These are phyloP conservation scores for Tyrophagus putrescentiae DNA, from an alignment of 1,140 invertebrate species.

Conservation along the genomic window DNA sequence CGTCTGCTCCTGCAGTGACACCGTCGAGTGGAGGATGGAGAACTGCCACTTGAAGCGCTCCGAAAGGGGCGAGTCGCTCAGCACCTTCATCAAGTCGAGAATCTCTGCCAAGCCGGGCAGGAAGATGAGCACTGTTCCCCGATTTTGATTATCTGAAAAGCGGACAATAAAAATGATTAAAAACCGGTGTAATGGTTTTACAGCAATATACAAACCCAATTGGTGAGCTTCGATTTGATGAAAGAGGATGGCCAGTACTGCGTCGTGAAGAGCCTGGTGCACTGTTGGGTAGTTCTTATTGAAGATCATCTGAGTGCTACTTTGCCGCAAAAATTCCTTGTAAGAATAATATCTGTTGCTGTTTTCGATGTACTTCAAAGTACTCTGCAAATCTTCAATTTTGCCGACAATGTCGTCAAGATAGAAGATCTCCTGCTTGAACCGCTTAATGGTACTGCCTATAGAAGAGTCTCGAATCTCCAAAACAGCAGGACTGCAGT, in stretches of 20 bases:
- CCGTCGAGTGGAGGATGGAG: constrained; percentile 51
- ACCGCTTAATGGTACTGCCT: background rate
- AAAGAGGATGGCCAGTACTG: background rate
- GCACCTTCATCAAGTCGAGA: constrained; percentile 26
- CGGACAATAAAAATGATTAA: background rate
- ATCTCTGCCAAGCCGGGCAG: constrained; percentile 46
- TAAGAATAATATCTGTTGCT: background rate
- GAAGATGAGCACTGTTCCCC: constrained; percentile 42
- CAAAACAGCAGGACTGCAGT: background rate
- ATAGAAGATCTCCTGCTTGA: background rate
- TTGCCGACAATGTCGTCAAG: background rate
- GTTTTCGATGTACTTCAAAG: background rate
- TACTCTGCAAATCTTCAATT: background rate
- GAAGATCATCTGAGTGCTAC: background rate
- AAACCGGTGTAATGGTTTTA: constrained; percentile 4
- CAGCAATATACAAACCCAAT: constrained; percentile 5
- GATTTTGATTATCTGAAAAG: background rate
- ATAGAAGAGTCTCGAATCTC: background rate
- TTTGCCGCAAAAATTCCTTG: too few relatives aligned
- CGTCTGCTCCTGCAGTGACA: constrained; percentile 51
- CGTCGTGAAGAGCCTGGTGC: constrained; percentile 24
- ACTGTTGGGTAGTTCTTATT: background rate
- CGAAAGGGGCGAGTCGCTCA: constrained; percentile 28
- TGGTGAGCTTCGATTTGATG: background rate
- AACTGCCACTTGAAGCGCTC: constrained; percentile 36